Evolutionary conservation across 2,888 invertebrate species (phyloP), one percentile per base, ranked within the genome.

Genomic region (Scaeva pyrastri): DNA sequence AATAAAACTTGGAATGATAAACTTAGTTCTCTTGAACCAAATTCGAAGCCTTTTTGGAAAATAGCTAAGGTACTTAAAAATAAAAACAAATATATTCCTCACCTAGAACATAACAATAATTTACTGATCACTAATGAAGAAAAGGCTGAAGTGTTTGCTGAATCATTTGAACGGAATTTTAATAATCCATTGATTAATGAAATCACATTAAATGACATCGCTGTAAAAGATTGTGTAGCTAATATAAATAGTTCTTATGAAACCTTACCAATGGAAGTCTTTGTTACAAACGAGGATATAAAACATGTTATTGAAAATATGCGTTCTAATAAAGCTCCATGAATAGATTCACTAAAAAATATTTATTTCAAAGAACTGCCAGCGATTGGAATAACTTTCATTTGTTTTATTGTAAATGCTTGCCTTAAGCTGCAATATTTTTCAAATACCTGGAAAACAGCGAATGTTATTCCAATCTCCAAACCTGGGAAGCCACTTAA

Each of bases 401-500:
- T n/a, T n/a, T n/a, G n/a, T n/a, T n/a, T n/a, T n/a, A n/a, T n/a
- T n/a, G n/a, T n/a, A n/a, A n/a, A n/a, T n/a, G n/a, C n/a, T n/a
- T n/a, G n/a, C n/a, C n/a, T n/a, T n/a, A n/a, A n/a, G n/a, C n/a
- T n/a, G n/a, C n/a, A n/a, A n/a, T n/a, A n/a, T n/a, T n/a, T n/a
- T n/a, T n/a, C n/a, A n/a, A n/a, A 11, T 3, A 68, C 39, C 50
- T 52, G 50, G 68, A 68, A 68, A 52, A 19, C 16, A 10, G 50
- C 52, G 0, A 68, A 68, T 14, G 21, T 68, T 19, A 39, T 52
- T 12, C 68, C 68, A 68, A 68, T 52, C n/a, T 21, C 39, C 1
- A 68, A 68, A 8, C 36, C 68, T 52, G 68, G 68, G 12, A 62
- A 62, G 11, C 62, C 62, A 45, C 62, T 4, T 21, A 60, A 60